phyloP scores from a whole-genome alignment of 2,797 vertebrate genomes.

The Labroides dimidiatus region DNA sequence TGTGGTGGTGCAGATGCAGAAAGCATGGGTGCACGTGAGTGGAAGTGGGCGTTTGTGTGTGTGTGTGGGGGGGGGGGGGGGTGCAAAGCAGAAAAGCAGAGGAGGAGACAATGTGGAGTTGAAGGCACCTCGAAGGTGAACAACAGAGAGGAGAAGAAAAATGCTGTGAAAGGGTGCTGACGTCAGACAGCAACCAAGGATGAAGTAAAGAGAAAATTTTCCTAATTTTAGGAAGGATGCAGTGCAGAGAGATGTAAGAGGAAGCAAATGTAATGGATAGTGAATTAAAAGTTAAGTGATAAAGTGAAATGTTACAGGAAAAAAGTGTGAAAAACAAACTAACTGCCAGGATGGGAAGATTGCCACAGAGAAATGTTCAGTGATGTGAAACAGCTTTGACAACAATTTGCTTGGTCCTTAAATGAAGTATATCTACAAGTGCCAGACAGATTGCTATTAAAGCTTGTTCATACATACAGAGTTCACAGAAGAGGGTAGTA shows the following conservation, averaged over 20 bases:
- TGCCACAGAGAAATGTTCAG: neutral
- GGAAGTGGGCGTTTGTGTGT: constrained; percentile 29
- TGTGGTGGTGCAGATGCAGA: constrained; percentile 76
- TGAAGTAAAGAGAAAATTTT: constrained; percentile 1
- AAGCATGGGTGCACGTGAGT: constrained; percentile 66
- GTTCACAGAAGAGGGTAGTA: neutral
- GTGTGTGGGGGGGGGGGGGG: constrained; percentile 1
- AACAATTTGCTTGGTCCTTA: neutral
- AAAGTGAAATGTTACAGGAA: neutral
- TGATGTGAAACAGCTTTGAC: neutral
- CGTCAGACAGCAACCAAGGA: constrained; percentile 42
- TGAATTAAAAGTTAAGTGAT: neutral
- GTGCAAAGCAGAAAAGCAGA: constrained; percentile 40
- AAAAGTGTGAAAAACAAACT: neutral
- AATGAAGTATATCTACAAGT: neutral
- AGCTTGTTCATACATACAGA: neutral
- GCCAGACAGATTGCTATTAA: neutral
- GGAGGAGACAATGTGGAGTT: constrained; percentile 46
- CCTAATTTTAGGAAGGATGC: neutral
- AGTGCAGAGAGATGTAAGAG: neutral
- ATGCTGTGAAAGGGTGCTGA: constrained; percentile 48
- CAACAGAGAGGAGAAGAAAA: constrained; percentile 49
- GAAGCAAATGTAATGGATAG: neutral
- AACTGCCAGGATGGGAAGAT: neutral
- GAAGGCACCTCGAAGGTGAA: constrained; percentile 76